Base-by-base conservation (phyloP, 2,888 invertebrate genomes). In the Liodrosophila aerea region DNA sequence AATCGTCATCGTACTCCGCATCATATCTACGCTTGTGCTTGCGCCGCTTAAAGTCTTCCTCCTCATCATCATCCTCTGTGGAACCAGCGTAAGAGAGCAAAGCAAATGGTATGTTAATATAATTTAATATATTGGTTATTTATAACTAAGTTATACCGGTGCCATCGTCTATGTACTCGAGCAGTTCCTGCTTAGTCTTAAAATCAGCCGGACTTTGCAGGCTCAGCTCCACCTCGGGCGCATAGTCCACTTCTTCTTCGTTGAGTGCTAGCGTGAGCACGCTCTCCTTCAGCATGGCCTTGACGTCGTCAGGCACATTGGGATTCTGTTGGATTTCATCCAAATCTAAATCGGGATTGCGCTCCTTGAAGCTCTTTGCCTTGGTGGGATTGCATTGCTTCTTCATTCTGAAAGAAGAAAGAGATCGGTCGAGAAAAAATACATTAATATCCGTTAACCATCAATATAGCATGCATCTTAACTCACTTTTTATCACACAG, bases 401-500 rank as follows among this genome's bases (percentile, higher is more conserved):
- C 65, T 89, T 90, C 89, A 90, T 89, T 87, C 89, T 88, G 37
- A 46, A 16, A 15, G 8, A 27, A 16, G n/a, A 13, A 0, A 15
- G 39, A 13, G 7, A 13, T 30, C 16, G 22, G 31, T 11, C 33
- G 1, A 18, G 8, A 12, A 16, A 1, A 11, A 18, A 27, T 9
- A 12, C 11, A 5, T 31, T 31, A 9, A 9, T 31, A 31, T 2
- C n/a, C 2, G 4, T 31, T 31, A 31, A 3, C n/a, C 31, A n/a
- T 9, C 1, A 4, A 27, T n/a, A n/a, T n/a, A n/a, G n/a, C n/a
- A n/a, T n/a, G n/a, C n/a, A 2, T 22, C 5, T 9, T 3, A 0
- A 93, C 92, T 85, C 92, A 93, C 89, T 95, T 95, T 83, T 94
- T 95, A 85, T 95, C 95, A 87, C 95, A 95, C 31, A 95, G 88